Conservation (phyloP, 2,888 invertebrate species). For the Pardosa pseudoannulata region DNA sequence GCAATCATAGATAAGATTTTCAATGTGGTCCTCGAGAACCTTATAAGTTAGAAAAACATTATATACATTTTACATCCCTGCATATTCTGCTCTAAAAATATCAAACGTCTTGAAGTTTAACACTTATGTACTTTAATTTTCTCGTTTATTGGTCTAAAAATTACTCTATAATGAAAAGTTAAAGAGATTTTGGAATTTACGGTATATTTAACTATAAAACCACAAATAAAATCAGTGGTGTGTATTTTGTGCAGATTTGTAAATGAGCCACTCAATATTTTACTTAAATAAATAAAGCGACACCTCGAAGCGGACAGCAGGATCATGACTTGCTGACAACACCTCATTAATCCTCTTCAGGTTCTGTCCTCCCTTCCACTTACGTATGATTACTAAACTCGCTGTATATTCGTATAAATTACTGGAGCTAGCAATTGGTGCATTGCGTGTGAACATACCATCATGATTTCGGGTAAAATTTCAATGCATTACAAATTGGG, state of each 20-base stretch:
- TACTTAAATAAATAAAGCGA: background rate
- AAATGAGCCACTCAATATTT: background rate
- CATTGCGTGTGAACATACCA: conserved; percentile 55
- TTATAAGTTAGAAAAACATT: too few species aligned
- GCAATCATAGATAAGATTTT: too few species aligned
- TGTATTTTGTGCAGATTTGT: background rate
- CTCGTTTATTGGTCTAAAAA: too few species aligned
- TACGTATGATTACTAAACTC: conserved; percentile 49
- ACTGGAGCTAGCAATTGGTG: conserved; percentile 28
- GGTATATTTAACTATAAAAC: too few species aligned
- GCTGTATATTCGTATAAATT: conserved; percentile 43
- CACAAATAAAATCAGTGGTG: background rate
- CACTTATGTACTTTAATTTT: too few species aligned
- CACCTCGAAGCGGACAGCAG: background rate
- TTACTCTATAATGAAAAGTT: too few species aligned
- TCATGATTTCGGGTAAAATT: conserved; percentile 33
- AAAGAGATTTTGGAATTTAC: too few species aligned
- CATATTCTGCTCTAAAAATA: too few species aligned
- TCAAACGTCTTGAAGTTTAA: too few species aligned
- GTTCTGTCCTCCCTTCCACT: conserved; percentile 42
- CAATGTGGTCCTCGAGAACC: too few species aligned
- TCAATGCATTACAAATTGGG: conserved; percentile 34
- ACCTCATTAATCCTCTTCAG: conserved; percentile 48
- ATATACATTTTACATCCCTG: too few species aligned
- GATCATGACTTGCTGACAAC: conserved; percentile 36